A percentile compares a stretch with the other conserved stretches of the same genome.
Evolutionary conservation across 2,113 vertebrate genomes (phyloP).

Genomic region (Xenopus laevis): DNA sequence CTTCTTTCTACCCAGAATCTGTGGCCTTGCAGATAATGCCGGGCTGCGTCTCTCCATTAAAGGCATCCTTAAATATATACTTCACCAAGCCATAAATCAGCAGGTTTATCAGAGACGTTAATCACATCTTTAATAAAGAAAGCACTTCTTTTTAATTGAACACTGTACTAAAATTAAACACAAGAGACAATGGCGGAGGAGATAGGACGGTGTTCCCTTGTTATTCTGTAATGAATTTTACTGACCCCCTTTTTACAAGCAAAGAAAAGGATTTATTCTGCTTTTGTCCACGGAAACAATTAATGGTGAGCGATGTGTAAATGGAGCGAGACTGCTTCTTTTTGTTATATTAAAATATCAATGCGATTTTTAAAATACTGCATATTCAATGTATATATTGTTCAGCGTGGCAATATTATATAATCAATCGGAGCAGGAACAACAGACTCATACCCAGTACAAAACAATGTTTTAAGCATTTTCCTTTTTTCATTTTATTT

Average conservation of each 20-base stretch:
- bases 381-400: no score
- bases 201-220: slow-evolving; percentile 61
- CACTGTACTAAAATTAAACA: slow-evolving; percentile 64
- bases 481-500: no score
- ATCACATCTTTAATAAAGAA: slow-evolving; percentile 70
- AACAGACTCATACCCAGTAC: no score
- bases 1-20: slow-evolving; percentile 25
- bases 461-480: no score
- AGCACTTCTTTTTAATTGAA: slow-evolving; percentile 70
- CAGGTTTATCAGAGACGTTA: slow-evolving; percentile 67
- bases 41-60: slow-evolving; percentile 41
- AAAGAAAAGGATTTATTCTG: slow-evolving; percentile 47
- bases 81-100: slow-evolving; percentile 69
- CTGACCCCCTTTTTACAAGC: slow-evolving; percentile 60
- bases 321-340: not conserved
- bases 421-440: no score
- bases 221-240: slow-evolving; percentile 65
- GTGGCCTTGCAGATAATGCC: slow-evolving; percentile 44
- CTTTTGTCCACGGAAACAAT: slow-evolving; percentile 27
- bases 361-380: not conserved
- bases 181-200: slow-evolving; percentile 62
- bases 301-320: not conserved
- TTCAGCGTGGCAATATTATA: no score
- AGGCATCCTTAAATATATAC: slow-evolving; percentile 64
- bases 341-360: not conserved